These are phyloP conservation scores for Catocala fraxini DNA, from an alignment of 2,888 invertebrate species.

Conservation along the genomic window DNA sequence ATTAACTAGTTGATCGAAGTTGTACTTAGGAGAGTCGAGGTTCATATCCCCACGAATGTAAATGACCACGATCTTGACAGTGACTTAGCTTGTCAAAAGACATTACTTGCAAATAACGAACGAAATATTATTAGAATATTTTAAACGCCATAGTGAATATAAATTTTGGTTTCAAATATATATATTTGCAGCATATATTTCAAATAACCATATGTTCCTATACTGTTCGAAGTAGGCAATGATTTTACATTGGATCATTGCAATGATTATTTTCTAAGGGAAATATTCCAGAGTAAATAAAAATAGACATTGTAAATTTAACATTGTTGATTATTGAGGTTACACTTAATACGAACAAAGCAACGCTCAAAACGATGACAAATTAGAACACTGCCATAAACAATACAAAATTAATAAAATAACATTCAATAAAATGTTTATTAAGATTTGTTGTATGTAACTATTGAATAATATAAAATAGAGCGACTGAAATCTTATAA, in stretches of 20 bases:
- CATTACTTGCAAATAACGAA: constrained; percentile 57
- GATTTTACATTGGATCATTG: background rate
- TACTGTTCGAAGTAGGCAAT: constrained; percentile 10
- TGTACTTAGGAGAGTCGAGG: constrained; percentile 51
- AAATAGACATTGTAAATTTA: background rate
- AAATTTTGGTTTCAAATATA: constrained; percentile 12
- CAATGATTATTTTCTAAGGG: background rate
- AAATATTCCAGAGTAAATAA: background rate
- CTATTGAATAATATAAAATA: constrained; percentile 28
- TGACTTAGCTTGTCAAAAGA: constrained; percentile 79
- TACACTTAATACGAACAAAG: constrained; percentile 7
- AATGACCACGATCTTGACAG: constrained; percentile 43
- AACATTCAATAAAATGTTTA: constrained; percentile 28
- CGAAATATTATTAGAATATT: constrained; percentile 37
- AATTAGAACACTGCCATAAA: constrained; percentile 44
- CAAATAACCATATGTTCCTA: constrained; percentile 16
- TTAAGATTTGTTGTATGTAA: constrained; percentile 32
- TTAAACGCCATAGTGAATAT: constrained; percentile 10
- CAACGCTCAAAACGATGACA: constrained; percentile 44
- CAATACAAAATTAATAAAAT: constrained; percentile 16
- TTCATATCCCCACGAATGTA: constrained; percentile 32
- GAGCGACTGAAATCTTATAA: constrained; percentile 48
- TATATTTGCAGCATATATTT: constrained; percentile 8
- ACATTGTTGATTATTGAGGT: background rate
- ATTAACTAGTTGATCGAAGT: constrained; percentile 59